Evolutionary conservation across 2,113 vertebrate genomes (phyloP).

Genomic region (Grantiella picta): DNA sequence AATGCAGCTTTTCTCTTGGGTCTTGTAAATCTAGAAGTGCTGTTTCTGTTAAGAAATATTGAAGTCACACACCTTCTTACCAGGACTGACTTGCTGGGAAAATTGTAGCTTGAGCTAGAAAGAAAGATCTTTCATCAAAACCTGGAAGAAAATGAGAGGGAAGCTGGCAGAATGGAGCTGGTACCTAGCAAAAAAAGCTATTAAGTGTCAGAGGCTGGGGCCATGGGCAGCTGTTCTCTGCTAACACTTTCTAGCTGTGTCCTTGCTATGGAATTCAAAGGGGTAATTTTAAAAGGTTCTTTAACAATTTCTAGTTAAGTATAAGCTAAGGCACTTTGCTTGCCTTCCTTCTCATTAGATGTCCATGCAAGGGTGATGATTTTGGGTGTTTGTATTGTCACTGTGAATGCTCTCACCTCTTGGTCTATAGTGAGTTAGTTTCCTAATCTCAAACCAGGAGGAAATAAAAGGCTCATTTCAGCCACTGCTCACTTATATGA

Average conservation of each 20-base stretch:
- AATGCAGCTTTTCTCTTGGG: neutral
- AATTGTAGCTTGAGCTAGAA: neutral
- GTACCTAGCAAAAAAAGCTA: neutral
- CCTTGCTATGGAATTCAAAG: neutral
- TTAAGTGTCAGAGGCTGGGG: neutral
- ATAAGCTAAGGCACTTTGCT: neutral
- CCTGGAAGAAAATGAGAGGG: neutral
- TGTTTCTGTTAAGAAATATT: slow-evolving; percentile 34
- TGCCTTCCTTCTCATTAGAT: neutral
- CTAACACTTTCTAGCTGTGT: slow-evolving; percentile 11
- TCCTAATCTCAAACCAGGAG: neutral
- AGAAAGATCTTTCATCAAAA: slow-evolving; percentile 2
- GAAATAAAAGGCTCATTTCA: neutral
- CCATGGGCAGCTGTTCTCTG: neutral
- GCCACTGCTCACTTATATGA: neutral
- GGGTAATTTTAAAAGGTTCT: neutral
- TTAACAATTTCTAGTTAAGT: neutral
- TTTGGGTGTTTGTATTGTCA: neutral
- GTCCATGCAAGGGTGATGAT: neutral
- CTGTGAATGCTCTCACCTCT: neutral
- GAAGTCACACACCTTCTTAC: slow-evolving; percentile 24
- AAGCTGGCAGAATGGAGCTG: neutral
- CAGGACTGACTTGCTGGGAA: neutral
- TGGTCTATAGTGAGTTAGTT: neutral
- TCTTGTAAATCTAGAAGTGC: slow-evolving; percentile 18